These are phyloP conservation scores for Eurystomus glaucurus DNA, from an alignment of 2,797 vertebrate species.

Conservation along the genomic window DNA sequence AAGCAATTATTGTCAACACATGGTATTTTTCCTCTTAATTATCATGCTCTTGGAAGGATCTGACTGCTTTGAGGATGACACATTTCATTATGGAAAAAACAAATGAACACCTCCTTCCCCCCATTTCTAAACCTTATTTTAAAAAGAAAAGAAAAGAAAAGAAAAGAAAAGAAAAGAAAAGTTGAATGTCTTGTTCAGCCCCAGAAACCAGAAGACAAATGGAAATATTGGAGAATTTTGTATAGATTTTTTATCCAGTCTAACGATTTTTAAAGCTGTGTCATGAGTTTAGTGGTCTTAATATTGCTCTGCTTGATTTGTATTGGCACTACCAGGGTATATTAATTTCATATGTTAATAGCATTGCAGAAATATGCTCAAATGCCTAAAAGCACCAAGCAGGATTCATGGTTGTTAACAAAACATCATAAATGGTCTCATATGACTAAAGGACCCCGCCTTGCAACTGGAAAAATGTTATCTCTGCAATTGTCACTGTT, in stretches of 20 bases:
- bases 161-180: neutral
- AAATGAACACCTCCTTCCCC: fast-evolving
- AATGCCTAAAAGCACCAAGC: conserved; percentile 42
- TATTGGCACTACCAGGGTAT: neutral
- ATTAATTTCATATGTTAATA: conserved; percentile 59
- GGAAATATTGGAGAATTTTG: neutral
- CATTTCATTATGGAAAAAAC: neutral
- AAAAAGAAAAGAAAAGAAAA: neutral
- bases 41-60: neutral
- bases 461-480: conserved; percentile 37
- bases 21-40: neutral
- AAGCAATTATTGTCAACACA: neutral
- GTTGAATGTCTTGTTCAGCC: neutral
- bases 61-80: neutral
- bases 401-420: conserved; percentile 9
- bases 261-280: neutral
- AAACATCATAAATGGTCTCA: neutral
- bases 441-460: conserved; percentile 9
- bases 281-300: neutral
- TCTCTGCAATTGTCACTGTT: conserved; percentile 50
- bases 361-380: conserved; percentile 39
- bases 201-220: neutral
- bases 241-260: neutral
- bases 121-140: neutral
- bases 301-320: neutral